Evolutionary conservation across 2,888 invertebrate species (phyloP).

Genomic region (Dione vanillae): DNA sequence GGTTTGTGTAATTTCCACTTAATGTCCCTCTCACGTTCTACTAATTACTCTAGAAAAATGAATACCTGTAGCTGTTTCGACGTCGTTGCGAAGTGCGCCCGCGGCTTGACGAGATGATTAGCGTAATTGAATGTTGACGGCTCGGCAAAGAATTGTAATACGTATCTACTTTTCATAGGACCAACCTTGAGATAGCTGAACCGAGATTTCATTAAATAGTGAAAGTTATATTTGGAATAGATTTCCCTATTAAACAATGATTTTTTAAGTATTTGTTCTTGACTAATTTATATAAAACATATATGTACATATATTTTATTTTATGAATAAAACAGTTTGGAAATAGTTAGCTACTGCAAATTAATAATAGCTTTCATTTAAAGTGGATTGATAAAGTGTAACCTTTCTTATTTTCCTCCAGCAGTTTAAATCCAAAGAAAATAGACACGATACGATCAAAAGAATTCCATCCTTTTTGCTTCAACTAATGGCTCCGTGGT

Average conservation of each 20-base stretch:
- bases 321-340: conserved; percentile 15
- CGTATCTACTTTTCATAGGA: conserved; percentile 6
- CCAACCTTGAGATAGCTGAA: conserved; percentile 1
- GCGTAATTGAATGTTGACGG: conserved; percentile 61
- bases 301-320: not conserved
- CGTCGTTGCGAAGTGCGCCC: conserved; percentile 53
- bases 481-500: conserved; percentile 70
- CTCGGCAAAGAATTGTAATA: conserved; percentile 36
- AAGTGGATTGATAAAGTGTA: conserved; percentile 39
- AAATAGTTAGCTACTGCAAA: conserved; percentile 11
- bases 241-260: not conserved
- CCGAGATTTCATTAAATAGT: conserved; percentile 9
- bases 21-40: conserved; percentile 43
- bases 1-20: conserved; percentile 45
- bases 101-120: conserved; percentile 61
- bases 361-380: conserved; percentile 34
- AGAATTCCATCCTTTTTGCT: conserved; percentile 72
- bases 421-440: conserved; percentile 44
- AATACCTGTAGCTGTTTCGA: conserved; percentile 51
- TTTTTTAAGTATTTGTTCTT: not conserved
- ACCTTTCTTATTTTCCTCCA: conserved; percentile 43
- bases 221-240: not conserved
- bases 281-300: not conserved
- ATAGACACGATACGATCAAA: conserved; percentile 60
- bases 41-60: conserved; percentile 57